Percentiles rank a stretch among this genome's conserved stretches.
These are phyloP conservation scores for Ctenomys sociabilis DNA, from an alignment of 2,113 vertebrate genomes.

Conservation along the genomic window DNA sequence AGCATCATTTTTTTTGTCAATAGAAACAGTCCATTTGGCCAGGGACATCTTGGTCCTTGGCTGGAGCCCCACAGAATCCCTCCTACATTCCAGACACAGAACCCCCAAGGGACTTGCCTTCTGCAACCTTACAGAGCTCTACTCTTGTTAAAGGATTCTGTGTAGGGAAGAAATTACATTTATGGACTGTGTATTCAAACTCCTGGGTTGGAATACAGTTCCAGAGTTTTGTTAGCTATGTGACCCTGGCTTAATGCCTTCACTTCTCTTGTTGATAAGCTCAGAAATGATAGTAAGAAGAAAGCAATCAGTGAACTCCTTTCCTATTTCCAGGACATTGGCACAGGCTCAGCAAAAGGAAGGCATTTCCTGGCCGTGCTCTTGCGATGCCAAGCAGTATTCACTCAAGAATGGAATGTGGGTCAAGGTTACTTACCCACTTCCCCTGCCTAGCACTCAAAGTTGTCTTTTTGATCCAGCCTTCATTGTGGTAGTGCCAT, in stretches of 20 bases:
- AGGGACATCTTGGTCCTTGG: constrained; percentile 5
- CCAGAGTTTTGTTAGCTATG: background rate
- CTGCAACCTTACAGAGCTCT: background rate
- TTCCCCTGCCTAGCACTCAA: background rate
- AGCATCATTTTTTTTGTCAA: background rate
- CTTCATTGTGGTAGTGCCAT: background rate
- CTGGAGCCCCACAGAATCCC: background rate
- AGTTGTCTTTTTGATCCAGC: background rate
- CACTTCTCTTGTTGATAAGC: background rate
- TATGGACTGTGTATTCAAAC: background rate
- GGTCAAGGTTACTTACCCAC: background rate
- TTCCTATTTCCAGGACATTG: background rate
- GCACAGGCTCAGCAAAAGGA: background rate
- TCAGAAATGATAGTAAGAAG: background rate
- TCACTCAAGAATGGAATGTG: background rate
- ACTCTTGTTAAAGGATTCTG: background rate
- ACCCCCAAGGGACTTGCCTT: background rate
- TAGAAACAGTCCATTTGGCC: constrained; percentile 28
- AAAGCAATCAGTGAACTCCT: background rate
- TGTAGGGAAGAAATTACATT: background rate
- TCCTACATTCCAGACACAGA: background rate
- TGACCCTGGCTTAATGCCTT: background rate
- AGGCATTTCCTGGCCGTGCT: background rate
- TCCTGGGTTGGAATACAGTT: background rate
- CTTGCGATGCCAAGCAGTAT: background rate